A percentile compares a stretch with the other conserved stretches of the same genome.
Conservation (phyloP, 2,113 vertebrate species). For the Microtus oregoni region DNA sequence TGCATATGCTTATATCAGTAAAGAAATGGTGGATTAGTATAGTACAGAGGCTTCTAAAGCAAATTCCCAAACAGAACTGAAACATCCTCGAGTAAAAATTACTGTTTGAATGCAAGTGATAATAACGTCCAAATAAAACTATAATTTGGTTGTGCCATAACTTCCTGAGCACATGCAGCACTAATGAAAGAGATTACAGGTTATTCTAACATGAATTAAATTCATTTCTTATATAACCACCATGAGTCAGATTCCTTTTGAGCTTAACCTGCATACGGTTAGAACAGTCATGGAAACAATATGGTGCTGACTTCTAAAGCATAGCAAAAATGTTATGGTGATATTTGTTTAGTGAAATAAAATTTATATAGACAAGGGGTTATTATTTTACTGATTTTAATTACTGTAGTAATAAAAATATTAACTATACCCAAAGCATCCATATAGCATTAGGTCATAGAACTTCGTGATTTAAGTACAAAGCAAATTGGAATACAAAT, state of each 20-base stretch:
- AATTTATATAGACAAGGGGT: neutral
- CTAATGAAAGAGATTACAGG: conserved; percentile 4
- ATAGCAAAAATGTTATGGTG: neutral
- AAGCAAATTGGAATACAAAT: neutral
- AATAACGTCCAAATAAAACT: conserved; percentile 51
- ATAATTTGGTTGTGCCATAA: neutral
- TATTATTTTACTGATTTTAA: neutral
- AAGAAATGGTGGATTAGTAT: neutral
- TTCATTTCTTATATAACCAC: conserved; percentile 29
- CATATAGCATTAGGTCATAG: neutral
- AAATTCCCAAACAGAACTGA: conserved; percentile 35
- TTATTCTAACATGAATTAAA: conserved; percentile 32
- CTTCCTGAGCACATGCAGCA: conserved; percentile 10
- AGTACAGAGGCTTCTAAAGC: neutral
- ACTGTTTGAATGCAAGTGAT: neutral
- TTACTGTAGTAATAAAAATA: neutral
- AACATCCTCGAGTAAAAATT: neutral
- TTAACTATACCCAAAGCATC: neutral
- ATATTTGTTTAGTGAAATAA: neutral
- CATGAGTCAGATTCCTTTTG: conserved; percentile 4
- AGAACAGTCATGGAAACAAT: conserved; percentile 25
- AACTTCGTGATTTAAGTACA: conserved; percentile 36
- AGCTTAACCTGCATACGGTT: neutral
- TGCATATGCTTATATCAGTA: neutral
- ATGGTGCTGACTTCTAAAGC: neutral